Evolutionary conservation across 2,113 vertebrate genomes (phyloP), one percentile per base, ranked within the genome.

Genomic region (Merops nubicus): DNA sequence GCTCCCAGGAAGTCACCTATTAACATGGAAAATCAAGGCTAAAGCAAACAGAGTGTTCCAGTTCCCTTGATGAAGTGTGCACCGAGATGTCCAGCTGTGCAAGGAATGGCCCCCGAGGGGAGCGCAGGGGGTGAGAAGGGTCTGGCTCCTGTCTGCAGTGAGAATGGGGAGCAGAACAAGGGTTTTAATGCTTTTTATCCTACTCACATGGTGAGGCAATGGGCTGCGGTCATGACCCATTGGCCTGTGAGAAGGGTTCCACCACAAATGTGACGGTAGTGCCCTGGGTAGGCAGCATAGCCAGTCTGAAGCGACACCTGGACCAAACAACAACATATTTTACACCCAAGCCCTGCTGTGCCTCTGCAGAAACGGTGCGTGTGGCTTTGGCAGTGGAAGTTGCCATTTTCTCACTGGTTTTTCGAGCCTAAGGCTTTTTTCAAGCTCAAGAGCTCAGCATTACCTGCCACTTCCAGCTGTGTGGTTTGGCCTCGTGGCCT

Each of bases 381-480:
- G 43, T 54, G 26, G 29, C 38, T 89, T 64, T 36, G 57, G 48
- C 26, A 53, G 19, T 3, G 7, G 23, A 51, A 69, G 31, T 5
- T 90, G 11, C 12, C 8, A 5, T 62, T 79, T 65, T 56, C 36
- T 48, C n/a, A 17, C 15, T 12, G 5, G 1, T 36, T 63, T 56
- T 48, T 51, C 20, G 16, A 19, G 16, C 23, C 7, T 20, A 69
- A 36, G 19, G 8, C 1, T 69, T 70, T 59, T 57, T 45, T 9
- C 22, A 69, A 77, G 15, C 29, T 2, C 10, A 72, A 70, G 12
- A 40, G 20, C 36, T 8, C 38, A 74, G 43, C 59, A 38, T 48
- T 96, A 98, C 98, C 98, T 98, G 98, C 97, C 98, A 98, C 67
- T 85, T 98, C 97, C 98, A 98, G 80, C 57, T 78, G 63, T 98